Percentiles rank a stretch among this genome's conserved stretches.
Conservation (phyloP, 2,888 invertebrate species). For the Pollenia griseotomentosa region DNA sequence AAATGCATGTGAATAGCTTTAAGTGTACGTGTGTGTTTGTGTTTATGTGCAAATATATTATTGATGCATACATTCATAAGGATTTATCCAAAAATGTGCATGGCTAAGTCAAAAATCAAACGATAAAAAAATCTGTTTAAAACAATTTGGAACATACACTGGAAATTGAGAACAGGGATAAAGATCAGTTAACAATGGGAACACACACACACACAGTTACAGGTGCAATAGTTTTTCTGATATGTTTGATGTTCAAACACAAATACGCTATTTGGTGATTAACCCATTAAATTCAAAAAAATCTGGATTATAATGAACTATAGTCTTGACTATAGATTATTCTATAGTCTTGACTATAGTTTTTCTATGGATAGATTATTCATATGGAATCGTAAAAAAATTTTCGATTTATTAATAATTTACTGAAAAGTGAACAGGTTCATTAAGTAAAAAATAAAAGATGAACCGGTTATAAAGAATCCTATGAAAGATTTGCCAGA, state of each 20-base stretch:
- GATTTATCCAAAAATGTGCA: slow-evolving; percentile 57
- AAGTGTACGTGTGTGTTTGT: background rate
- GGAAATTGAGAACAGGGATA: background rate
- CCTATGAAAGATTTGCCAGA: too few species aligned
- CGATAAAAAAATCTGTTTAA: slow-evolving; percentile 9
- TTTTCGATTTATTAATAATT: too few species aligned
- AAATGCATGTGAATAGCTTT: background rate
- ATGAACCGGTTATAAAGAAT: too few species aligned
- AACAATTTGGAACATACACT: slow-evolving; percentile 24
- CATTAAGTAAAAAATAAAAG: too few species aligned
- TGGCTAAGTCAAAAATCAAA: slow-evolving; percentile 28
- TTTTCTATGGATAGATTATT: too few species aligned
- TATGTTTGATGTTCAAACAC: background rate
- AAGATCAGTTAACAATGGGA: background rate
- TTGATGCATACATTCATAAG: slow-evolving; percentile 39
- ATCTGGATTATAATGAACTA: too few species aligned
- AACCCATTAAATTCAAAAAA: slow-evolving; percentile 3
- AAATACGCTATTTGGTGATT: slow-evolving; percentile 2
- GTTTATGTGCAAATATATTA: background rate
- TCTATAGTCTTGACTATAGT: too few species aligned
- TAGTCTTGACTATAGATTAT: too few species aligned
- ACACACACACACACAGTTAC: background rate
- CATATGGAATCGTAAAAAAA: too few species aligned
- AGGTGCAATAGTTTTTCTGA: background rate
- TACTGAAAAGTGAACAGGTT: too few species aligned